Percentiles rank a stretch among this genome's conserved stretches.
Conservation (phyloP, 1,140 invertebrate species). For the Ips nitidus region DNA sequence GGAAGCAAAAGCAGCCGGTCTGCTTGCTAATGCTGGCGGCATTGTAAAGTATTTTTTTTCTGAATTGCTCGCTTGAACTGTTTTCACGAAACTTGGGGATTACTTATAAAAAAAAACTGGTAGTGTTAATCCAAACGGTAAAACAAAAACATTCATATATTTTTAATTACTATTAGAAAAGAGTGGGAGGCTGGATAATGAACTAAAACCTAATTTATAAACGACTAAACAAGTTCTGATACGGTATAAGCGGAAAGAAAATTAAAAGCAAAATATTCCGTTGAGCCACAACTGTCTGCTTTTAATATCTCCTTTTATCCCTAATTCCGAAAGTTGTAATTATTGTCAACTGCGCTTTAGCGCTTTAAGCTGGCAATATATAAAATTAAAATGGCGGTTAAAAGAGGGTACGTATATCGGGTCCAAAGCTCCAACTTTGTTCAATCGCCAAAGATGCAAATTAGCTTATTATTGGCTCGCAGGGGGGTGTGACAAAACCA, state of each 20-base stretch:
- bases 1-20: conserved; percentile 1
- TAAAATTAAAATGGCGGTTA: conserved; percentile 35
- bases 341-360: conserved; percentile 35
- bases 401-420: conserved; percentile 33
- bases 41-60: not conserved
- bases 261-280: conserved; percentile 30
- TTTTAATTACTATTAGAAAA: no score
- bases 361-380: conserved; percentile 28
- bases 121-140: no score
- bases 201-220: no score
- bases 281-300: conserved; percentile 27
- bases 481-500: not conserved
- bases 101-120: no score
- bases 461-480: conserved; percentile 27
- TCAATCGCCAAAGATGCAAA: conserved; percentile 35
- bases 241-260: conserved; percentile 22
- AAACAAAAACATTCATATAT: no score
- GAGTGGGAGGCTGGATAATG: no score
- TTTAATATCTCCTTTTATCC: conserved; percentile 32
- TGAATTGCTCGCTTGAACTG: no score
- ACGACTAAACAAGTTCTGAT: conserved; percentile 6
- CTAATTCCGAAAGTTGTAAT: conserved; percentile 33
- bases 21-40: not conserved
- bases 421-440: conserved; percentile 30
- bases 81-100: no score